Conservation (phyloP, 2,888 invertebrate species). For the Papilio gigon region DNA sequence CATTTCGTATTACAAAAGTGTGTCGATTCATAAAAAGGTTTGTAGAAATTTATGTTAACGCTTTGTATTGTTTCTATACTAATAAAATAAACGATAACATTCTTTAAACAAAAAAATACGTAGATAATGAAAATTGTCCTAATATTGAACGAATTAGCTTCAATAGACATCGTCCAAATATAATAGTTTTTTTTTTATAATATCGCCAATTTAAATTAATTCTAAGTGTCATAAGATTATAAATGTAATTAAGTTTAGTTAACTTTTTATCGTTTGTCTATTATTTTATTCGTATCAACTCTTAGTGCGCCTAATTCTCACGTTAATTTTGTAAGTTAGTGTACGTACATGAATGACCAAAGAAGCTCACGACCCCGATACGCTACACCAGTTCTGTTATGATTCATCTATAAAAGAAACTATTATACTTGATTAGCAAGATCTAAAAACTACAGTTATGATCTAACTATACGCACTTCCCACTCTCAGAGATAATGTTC, state of each 20-base stretch:
- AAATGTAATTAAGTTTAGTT: too few species aligned
- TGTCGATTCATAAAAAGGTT: slow-evolving; percentile 15
- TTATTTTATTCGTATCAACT: background rate
- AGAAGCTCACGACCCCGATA: slow-evolving; percentile 32
- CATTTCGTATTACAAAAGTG: slow-evolving; percentile 17
- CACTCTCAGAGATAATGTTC: too few species aligned
- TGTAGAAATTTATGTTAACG: slow-evolving; percentile 4
- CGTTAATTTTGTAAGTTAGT: background rate
- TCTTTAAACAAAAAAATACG: background rate
- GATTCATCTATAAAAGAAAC: slow-evolving; percentile 34
- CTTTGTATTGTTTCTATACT: background rate
- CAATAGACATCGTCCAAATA: too few species aligned
- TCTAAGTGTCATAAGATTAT: too few species aligned
- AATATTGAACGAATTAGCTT: too few species aligned
- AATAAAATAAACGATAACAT: background rate
- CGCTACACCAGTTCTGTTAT: slow-evolving; percentile 28
- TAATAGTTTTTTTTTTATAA: too few species aligned
- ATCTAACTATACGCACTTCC: background rate
- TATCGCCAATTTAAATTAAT: too few species aligned
- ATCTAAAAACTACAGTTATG: slow-evolving; percentile 29
- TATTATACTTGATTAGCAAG: slow-evolving; percentile 31
- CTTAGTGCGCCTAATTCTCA: background rate
- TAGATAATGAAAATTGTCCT: too few species aligned
- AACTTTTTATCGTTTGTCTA: too few species aligned
- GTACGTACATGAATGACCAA: background rate